Evolutionary conservation across 2,888 invertebrate species (phyloP).

Genomic region (Plagiodera versicolora): DNA sequence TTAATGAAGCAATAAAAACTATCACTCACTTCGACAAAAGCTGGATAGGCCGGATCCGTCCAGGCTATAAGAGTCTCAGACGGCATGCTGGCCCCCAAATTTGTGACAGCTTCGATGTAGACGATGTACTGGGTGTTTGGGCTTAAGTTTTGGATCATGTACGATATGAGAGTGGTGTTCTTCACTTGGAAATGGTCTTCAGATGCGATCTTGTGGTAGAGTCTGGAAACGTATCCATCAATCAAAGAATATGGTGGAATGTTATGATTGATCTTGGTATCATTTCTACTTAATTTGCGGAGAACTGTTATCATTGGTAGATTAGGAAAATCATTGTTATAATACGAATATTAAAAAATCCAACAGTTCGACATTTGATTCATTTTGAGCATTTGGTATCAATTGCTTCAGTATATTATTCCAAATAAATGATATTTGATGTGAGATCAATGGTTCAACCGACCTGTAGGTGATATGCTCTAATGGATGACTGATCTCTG

Average conservation of each 20-base stretch:
- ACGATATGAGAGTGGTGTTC: conserved; percentile 70
- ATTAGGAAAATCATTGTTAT: too few species aligned
- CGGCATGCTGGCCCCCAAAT: conserved; percentile 71
- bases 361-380: neutral
- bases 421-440: too few species aligned
- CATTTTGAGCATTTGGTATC: too few species aligned
- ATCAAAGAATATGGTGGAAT: too few species aligned
- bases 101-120: conserved; percentile 72
- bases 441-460: conserved; percentile 36
- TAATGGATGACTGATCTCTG: conserved; percentile 78
- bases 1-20: too few species aligned
- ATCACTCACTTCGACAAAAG: conserved; percentile 74
- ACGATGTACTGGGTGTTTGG: conserved; percentile 84
- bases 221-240: conserved; percentile 52
- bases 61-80: conserved; percentile 83
- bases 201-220: conserved; percentile 70
- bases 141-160: conserved; percentile 69
- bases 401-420: too few species aligned
- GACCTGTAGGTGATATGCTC: conserved; percentile 77
- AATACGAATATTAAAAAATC: neutral
- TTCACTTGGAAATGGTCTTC: conserved; percentile 64
- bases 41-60: conserved; percentile 86
- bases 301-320: too few species aligned
- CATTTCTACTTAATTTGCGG: too few species aligned
- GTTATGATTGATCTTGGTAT: too few species aligned